These are phyloP conservation scores for Hyalella azteca DNA, from an alignment of 2,888 invertebrate genomes.

Conservation along the genomic window DNA sequence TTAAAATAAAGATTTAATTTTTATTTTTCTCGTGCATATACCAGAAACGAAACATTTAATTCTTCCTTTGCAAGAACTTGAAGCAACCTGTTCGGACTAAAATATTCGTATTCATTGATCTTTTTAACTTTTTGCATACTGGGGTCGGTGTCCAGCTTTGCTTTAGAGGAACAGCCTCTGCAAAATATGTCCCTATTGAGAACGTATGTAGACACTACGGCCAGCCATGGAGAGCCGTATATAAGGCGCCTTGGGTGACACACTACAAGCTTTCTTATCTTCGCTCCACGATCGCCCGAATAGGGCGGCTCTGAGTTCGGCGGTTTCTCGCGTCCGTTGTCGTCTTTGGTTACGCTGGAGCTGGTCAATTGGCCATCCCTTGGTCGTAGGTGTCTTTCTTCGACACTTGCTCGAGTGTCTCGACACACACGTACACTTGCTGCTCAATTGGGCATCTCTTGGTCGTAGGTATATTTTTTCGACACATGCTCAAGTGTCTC, in stretches of 20 bases:
- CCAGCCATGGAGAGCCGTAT: background rate
- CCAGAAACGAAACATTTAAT: too few relatives aligned
- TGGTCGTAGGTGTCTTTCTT: background rate
- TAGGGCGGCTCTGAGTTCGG: background rate
- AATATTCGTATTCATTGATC: too few relatives aligned
- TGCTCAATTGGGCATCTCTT: background rate
- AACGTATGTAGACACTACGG: too few relatives aligned
- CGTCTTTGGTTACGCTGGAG: conserved; percentile 7
- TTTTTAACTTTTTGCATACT: too few relatives aligned
- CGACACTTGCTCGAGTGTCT: background rate
- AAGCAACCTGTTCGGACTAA: too few relatives aligned
- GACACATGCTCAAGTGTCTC: background rate
- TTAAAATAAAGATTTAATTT: too few relatives aligned
- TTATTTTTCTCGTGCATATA: too few relatives aligned
- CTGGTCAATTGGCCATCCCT: background rate
- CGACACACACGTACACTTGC: too few relatives aligned
- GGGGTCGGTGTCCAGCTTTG: too few relatives aligned
- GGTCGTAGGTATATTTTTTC: background rate
- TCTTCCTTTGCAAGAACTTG: too few relatives aligned
- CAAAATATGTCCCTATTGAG: too few relatives aligned
- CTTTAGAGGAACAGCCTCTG: too few relatives aligned
- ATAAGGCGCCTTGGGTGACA: conserved; percentile 3
- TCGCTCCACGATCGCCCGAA: background rate
- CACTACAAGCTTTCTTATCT: conserved; percentile 10
- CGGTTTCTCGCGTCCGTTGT: background rate